phyloP scores from a whole-genome alignment of 2,113 vertebrate species.

The Hemibagrus wyckioides region DNA sequence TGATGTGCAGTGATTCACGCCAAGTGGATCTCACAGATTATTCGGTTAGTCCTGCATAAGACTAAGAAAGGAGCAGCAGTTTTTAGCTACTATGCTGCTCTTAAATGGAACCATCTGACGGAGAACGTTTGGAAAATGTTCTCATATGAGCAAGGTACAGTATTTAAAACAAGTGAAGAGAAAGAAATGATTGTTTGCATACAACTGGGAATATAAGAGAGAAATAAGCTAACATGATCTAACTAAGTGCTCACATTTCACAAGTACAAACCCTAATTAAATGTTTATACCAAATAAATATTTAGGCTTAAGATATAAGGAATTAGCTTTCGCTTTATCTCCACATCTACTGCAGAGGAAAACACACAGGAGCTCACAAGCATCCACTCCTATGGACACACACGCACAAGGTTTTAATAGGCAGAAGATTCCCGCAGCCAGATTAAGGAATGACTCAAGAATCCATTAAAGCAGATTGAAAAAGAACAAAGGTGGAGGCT shows the following conservation, averaged over 20 bases:
- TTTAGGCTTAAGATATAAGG: background rate
- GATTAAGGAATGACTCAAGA: slow-evolving; percentile 57
- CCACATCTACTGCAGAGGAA: background rate
- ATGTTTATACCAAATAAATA: background rate
- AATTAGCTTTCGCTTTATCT: background rate
- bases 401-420: slow-evolving; percentile 16
- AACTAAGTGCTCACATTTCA: background rate
- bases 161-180: no score
- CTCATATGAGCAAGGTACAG: no score
- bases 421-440: slow-evolving; percentile 45
- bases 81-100: no score
- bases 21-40: no score
- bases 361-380: background rate
- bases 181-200: no score
- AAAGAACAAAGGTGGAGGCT: slow-evolving; percentile 60
- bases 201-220: no score
- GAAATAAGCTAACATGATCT: background rate
- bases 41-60: no score
- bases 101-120: no score
- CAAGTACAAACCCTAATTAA: background rate
- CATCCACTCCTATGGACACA: slow-evolving; percentile 11
- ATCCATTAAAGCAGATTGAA: slow-evolving; percentile 57
- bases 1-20: no score
- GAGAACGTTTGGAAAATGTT: no score
- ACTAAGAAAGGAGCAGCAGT: no score